Evolutionary conservation across 2,797 vertebrate species (phyloP).

Genomic region (Danio choprae): DNA sequence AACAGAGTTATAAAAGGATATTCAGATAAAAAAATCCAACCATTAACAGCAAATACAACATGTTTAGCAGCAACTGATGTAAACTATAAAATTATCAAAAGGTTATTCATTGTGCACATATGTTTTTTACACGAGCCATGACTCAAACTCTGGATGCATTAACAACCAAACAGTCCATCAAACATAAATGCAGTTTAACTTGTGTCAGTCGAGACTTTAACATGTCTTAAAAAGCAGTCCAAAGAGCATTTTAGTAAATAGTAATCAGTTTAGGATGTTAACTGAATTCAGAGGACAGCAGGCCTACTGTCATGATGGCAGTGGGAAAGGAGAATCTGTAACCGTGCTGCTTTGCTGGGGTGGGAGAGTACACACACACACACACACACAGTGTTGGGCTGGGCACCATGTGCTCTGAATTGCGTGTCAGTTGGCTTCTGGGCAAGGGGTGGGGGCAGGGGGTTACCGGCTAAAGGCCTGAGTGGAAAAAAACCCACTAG

Average conservation of each 20-base stretch:
- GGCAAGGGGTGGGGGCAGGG: constrained; percentile 58
- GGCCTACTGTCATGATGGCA: constrained; percentile 42
- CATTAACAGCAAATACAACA: neutral
- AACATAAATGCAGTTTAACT: neutral
- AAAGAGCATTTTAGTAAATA: constrained; percentile 12
- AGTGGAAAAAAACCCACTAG: constrained; percentile 70
- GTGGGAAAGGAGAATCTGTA: constrained; percentile 34
- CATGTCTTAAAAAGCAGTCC: neutral
- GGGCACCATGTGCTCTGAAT: constrained; percentile 68
- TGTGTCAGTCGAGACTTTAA: neutral
- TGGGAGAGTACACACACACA: constrained; percentile 71
- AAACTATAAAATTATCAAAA: no score
- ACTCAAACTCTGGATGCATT: no score
- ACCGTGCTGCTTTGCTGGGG: constrained; percentile 57
- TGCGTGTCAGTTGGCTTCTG: constrained; percentile 74
- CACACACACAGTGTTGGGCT: constrained; percentile 71
- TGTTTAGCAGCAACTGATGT: no score
- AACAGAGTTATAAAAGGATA: neutral
- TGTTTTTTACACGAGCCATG: no score
- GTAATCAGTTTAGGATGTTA: constrained; percentile 25
- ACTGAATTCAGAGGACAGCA: constrained; percentile 15
- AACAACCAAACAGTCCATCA: no score
- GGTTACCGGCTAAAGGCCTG: constrained; percentile 53
- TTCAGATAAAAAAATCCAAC: neutral
- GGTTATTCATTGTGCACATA: no score